Conservation (phyloP, 1,140 invertebrate genomes). For the Lycorma delicatula region DNA sequence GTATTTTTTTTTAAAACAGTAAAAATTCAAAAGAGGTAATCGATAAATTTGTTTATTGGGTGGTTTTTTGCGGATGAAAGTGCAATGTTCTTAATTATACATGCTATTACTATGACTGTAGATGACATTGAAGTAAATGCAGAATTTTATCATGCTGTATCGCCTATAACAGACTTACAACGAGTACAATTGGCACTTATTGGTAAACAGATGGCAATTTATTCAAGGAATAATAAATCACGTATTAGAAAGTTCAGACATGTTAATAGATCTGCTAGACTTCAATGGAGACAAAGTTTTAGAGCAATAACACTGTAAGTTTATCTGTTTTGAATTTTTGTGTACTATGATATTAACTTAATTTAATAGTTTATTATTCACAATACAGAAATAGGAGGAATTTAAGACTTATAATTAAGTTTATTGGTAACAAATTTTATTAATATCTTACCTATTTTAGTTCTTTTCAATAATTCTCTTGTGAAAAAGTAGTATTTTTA, state of each 20-base stretch:
- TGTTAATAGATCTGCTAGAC: background rate
- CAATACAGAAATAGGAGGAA: too few relatives aligned
- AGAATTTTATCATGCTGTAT: slow-evolving; percentile 24
- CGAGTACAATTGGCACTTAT: slow-evolving; percentile 15
- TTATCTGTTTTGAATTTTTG: background rate
- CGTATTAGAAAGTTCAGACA: slow-evolving; percentile 3
- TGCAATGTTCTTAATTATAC: slow-evolving; percentile 28
- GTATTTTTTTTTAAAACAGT: too few relatives aligned
- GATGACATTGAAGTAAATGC: slow-evolving; percentile 24
- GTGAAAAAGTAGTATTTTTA: too few relatives aligned
- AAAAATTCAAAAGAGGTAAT: too few relatives aligned
- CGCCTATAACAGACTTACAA: slow-evolving; percentile 5
- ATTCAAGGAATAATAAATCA: slow-evolving; percentile 13
- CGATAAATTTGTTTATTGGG: too few relatives aligned
- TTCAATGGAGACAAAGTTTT: slow-evolving; percentile 16
- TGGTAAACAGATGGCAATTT: slow-evolving; percentile 23
- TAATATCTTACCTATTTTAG: too few relatives aligned
- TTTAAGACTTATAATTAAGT: too few relatives aligned
- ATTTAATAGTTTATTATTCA: too few relatives aligned
- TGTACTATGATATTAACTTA: too few relatives aligned
- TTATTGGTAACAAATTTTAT: too few relatives aligned
- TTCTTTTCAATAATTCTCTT: too few relatives aligned
- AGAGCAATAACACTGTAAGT: slow-evolving; percentile 20
- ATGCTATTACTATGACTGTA: slow-evolving; percentile 27
- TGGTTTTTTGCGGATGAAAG: too few relatives aligned